Base-by-base conservation (phyloP, 2,113 vertebrate species). In the Takifugu flavidus region DNA sequence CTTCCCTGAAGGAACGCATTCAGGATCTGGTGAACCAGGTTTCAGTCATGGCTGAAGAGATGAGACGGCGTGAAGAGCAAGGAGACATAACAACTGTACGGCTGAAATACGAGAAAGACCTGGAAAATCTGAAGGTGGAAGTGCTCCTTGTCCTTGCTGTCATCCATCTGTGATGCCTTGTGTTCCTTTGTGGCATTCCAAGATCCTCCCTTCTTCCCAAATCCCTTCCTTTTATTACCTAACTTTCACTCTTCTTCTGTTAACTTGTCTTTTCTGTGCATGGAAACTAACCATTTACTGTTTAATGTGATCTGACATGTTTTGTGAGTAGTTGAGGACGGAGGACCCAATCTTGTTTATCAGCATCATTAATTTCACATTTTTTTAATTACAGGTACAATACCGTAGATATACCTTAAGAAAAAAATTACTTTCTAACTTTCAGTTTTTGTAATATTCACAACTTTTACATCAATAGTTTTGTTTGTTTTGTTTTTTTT, bases 91-190 rank as follows among this genome's bases (percentile, higher is more conserved):
- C 82, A 1, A 77, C 84, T 15, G 90, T 92, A 1, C 91, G 86
- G 70, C 84, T 84, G 89, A 92, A 92, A 92, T 93, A 90, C 79
- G 84, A 91, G 79, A 91, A 75, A 88, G 90, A 92, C 75, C 88
- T 93, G 91, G 91, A 91, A 67, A 89, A 90, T 62, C 85, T 93
- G 72, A 93, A 93, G 92, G 92, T 93, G 89, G 86, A 90, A 82
- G 71, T 85, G 67, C 86, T 90, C 86, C 78, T 84, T 91, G 83
- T 86, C 82, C 81, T 86, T 87, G 71, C 79, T 86, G 77, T 90
- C 79, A 70, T 83, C 75, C 79, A 77, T 91, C 77, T 85, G 83
- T 92, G 86, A 90, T 87, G 82, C 83, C 85, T 89, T 89, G 82
- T 90, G 83, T 86, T 77, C 85, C 83, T 85, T 79, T 92, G 88